Conservation (phyloP, 2,797 vertebrate genomes). For the Scleropages formosus region DNA sequence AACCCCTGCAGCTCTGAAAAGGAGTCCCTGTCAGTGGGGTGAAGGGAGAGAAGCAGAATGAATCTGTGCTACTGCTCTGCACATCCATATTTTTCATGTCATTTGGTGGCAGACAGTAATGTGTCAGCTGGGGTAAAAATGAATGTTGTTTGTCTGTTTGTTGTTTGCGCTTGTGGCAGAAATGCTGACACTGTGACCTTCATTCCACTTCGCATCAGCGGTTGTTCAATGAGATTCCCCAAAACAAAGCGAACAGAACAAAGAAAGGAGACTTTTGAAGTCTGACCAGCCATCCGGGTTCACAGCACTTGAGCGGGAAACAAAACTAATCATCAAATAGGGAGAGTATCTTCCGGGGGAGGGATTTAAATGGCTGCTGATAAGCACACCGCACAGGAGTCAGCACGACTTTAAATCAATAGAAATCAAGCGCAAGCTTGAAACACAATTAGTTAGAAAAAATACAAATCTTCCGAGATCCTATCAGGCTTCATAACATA, state of each 20-base stretch:
- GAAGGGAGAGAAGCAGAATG: background rate
- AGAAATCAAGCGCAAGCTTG: slow-evolving; percentile 62
- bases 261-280: background rate
- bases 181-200: background rate
- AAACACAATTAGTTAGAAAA: slow-evolving; percentile 61
- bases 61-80: background rate
- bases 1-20: slow-evolving; percentile 15
- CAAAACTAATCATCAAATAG: slow-evolving; percentile 46
- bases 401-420: slow-evolving; percentile 57
- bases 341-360: slow-evolving; percentile 48
- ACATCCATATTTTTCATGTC: background rate
- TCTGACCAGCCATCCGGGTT: slow-evolving; percentile 7
- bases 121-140: background rate
- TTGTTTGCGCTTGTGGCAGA: background rate
- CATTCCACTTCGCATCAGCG: background rate
- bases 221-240: background rate
- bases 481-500: slow-evolving; percentile 3
- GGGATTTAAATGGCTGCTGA: slow-evolving; percentile 57
- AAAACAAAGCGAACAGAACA: background rate
- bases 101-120: background rate
- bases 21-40: background rate
- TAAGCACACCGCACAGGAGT: slow-evolving; percentile 45
- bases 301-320: slow-evolving; percentile 34
- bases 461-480: slow-evolving; percentile 30
- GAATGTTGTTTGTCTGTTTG: background rate